phyloP scores from a whole-genome alignment of 2,888 invertebrate genomes.

The Ectemnius continuus region DNA sequence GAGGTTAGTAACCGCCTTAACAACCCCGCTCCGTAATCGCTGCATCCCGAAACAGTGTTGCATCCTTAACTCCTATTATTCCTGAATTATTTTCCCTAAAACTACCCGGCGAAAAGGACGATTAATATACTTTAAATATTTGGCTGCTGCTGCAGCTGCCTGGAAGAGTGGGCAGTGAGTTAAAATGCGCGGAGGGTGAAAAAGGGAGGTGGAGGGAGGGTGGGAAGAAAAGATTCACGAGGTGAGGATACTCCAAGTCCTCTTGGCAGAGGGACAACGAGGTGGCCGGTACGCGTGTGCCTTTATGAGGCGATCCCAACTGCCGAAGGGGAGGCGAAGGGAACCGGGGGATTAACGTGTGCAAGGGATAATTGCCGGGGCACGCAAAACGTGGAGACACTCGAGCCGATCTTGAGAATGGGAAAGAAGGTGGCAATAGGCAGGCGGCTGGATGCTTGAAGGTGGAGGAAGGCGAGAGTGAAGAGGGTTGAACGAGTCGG shows the following conservation, averaged over 20 bases:
- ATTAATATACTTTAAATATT: constrained; percentile 28
- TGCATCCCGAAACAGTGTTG: no score
- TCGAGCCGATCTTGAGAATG: constrained; percentile 69
- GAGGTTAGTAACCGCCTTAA: no score
- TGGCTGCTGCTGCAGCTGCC: neutral
- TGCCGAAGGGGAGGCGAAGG: neutral
- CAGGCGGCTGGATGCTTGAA: constrained; percentile 30
- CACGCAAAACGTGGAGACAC: constrained; percentile 67
- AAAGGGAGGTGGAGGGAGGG: constrained; percentile 26
- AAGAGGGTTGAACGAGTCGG: constrained; percentile 47
- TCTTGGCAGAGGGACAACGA: constrained; percentile 61
- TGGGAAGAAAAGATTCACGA: constrained; percentile 27
- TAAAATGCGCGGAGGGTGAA: constrained; percentile 20
- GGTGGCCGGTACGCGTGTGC: constrained; percentile 65
- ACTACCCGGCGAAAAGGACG: no score
- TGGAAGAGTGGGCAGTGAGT: no score
- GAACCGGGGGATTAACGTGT: constrained; percentile 59
- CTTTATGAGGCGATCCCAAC: constrained; percentile 51
- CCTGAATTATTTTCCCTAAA: no score
- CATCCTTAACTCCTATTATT: no score
- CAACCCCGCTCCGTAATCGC: no score
- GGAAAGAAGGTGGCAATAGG: constrained; percentile 45
- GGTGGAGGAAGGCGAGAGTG: constrained; percentile 50
- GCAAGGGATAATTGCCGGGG: constrained; percentile 70
- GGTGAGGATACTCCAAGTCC: constrained; percentile 29